Base-by-base conservation (phyloP, 2,797 vertebrate species). In the Peromyscus melanophrys region DNA sequence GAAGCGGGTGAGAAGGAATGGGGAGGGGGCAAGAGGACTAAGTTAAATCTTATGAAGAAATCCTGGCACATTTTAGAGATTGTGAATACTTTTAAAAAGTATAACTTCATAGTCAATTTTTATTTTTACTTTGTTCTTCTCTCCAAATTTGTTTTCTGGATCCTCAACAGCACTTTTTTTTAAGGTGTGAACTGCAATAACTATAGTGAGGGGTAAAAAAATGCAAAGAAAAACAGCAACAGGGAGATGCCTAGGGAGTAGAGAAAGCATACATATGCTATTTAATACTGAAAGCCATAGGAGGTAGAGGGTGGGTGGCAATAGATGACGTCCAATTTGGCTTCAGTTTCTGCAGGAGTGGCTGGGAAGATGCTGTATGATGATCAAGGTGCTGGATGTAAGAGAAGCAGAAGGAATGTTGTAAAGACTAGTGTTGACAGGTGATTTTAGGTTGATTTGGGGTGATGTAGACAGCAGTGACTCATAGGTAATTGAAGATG, bases 61-160 rank as follows among this genome's bases (percentile, higher is more conserved):
- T 86, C 4, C 6, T 92, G 52, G 25, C 1, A 69, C 12, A 16
- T 31, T 84, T 89, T 40, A 2, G 37, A 88, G 1, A 86, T 0
- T 55, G 31, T 63, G 29, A 91, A 19, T 37, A 83, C 8, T 71
- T 90, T 84, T 7, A 29, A 81, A 21, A 37, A 19, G 23, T 76
- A 14, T 31, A 49, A 34, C 0, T 69, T 67, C 21, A 88, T 29
- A 88, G 46, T 65, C 21, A 61, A 67, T 46, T 78, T 63, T 25
- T 63, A 73, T 85, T 59, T 84, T 17, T 46, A 46, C 73, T 65
- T 95, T 80, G 31, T 12, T 57, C 94, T 81, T 90, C 34, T 88
- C 92, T 88, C 34, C 25, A 77, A 88, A 65, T 77, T 94, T 95
- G 34, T 92, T 82, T 90, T 61, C 92, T 84, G 93, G 29, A 57